Percentiles rank a stretch among this genome's conserved stretches.
phyloP scores from a whole-genome alignment of 2,888 invertebrate genomes.

The Catonia carolina region DNA sequence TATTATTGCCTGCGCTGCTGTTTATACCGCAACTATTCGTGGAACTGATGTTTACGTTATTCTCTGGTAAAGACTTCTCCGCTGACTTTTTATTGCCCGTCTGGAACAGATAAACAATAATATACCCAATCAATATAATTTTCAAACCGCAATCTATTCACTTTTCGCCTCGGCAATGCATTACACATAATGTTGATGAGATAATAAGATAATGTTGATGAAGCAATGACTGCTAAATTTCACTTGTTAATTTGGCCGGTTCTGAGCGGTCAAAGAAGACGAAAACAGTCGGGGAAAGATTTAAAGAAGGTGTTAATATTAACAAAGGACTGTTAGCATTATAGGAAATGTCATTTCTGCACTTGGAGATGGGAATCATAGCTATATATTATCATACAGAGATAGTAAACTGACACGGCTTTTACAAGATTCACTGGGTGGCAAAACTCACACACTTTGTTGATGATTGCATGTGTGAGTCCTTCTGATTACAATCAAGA shows the following conservation, averaged over 20 bases:
- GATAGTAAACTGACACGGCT: constrained; percentile 88
- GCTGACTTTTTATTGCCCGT: not conserved
- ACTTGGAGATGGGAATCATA: constrained; percentile 60
- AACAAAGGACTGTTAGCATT: constrained; percentile 85
- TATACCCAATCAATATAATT: no score
- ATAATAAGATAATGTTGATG: constrained; percentile 55
- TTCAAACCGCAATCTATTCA: no score
- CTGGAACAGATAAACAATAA: not conserved
- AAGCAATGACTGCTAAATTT: constrained; percentile 74
- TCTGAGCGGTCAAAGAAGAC: constrained; percentile 68
- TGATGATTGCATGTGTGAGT: constrained; percentile 95
- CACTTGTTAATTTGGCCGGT: constrained; percentile 83
- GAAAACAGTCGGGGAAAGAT: constrained; percentile 76
- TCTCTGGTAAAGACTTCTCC: no score
- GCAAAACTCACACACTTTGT: constrained; percentile 85
- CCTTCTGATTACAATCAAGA: constrained; percentile 64
- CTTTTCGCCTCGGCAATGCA: no score
- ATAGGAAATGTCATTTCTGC: constrained; percentile 93
- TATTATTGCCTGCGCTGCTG: no score
- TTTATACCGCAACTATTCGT: no score
- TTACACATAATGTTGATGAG: no score
- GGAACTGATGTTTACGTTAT: no score
- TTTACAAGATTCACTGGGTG: constrained; percentile 91
- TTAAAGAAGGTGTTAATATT: constrained; percentile 86
- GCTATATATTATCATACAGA: constrained; percentile 80